Evolutionary conservation across 2,888 invertebrate species (phyloP), one percentile per base, ranked within the genome.

Genomic region (Alitta virens): DNA sequence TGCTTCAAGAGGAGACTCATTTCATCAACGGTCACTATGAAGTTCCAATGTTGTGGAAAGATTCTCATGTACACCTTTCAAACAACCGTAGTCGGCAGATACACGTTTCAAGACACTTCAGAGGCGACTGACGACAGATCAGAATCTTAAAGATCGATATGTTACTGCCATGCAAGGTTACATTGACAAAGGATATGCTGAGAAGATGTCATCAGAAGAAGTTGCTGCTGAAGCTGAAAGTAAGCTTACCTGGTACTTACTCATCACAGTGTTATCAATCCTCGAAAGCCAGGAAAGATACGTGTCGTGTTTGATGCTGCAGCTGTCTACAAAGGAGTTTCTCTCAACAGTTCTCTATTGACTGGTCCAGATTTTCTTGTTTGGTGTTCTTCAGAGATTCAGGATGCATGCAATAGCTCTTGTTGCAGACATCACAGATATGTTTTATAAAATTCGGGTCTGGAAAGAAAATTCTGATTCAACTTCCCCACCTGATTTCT

Each of bases 201-300:
- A n/a, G n/a, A n/a, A n/a, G n/a, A n/a, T n/a, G n/a, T n/a, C n/a
- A n/a, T n/a, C n/a, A n/a, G n/a, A n/a, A n/a, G n/a, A n/a, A n/a
- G n/a, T n/a, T n/a, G n/a, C n/a, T n/a, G n/a, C n/a, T n/a, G n/a
- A n/a, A n/a, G n/a, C n/a, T n/a, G n/a, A n/a, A n/a, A n/a, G n/a
- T n/a, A n/a, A n/a, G n/a, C n/a, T n/a, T 14, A 23, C 24, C 25
- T 64, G 66, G 66, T 66, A 66, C 54, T 40, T 59, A 12, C 64
- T 16, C 67, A 64, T 55, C 64, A 62, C 50, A 60, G 63, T 5
- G 62, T 67, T 1, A 60, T 51, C 52, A 55, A 65, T 24, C 64
- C 64, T n/a, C 55, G 49, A 7, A 67, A 67, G 46, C 64, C 66
- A 18, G 58, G 33, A 2, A 61, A 64, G 21, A 52, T 66, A 1